Evolutionary conservation across 1,140 invertebrate species (phyloP).

Genomic region (Cephus cinctus): DNA sequence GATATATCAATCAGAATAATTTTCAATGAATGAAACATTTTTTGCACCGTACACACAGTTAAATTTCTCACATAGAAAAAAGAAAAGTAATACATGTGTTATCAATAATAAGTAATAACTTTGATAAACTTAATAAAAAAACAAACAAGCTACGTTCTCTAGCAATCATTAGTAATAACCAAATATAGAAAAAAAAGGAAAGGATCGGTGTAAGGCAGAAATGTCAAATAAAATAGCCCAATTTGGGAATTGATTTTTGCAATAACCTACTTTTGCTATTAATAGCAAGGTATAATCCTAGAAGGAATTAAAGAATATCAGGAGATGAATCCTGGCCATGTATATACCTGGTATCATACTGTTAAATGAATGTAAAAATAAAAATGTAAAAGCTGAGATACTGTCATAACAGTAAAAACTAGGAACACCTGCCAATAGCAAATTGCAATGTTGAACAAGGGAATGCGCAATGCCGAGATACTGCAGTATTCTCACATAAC

Average conservation of each 20-base stretch:
- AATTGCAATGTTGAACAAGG: conserved; percentile 15
- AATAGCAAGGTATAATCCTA: conserved; percentile 31
- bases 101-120: not conserved
- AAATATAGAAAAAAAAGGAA: conserved; percentile 10
- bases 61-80: conserved; percentile 4
- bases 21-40: conserved; percentile 6
- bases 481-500: not conserved
- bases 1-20: not conserved
- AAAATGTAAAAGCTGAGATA: not conserved
- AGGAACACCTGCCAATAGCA: not conserved
- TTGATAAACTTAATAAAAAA: not conserved
- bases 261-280: conserved; percentile 39
- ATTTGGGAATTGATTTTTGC: conserved; percentile 31
- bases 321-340: conserved; percentile 9
- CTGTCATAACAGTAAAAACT: not conserved
- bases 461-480: conserved; percentile 34
- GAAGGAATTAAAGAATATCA: conserved; percentile 23
- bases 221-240: not conserved
- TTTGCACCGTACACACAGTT: conserved; percentile 4
- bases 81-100: not conserved
- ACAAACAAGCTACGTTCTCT: not conserved
- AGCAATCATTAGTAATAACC: conserved; percentile 7
- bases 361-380: not conserved
- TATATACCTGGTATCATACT: not conserved
- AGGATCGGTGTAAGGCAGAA: not conserved